Conservation (phyloP, 2,888 invertebrate genomes). For the Endomychus coccineus region DNA sequence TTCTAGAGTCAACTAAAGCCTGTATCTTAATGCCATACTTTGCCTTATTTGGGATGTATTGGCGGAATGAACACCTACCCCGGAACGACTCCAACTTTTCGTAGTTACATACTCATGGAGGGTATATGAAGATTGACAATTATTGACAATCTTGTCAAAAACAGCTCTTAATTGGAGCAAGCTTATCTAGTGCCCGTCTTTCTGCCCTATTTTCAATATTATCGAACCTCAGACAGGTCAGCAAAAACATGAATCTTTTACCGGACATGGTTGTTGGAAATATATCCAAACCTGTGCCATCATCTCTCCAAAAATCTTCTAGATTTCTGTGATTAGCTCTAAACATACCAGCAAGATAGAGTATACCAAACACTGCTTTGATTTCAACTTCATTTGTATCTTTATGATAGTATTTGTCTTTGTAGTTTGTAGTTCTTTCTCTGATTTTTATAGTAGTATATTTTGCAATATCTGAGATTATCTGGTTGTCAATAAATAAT, state of each 20-base stretch:
- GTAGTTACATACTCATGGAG: too few relatives aligned
- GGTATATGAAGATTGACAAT: background rate
- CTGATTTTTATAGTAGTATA: too few relatives aligned
- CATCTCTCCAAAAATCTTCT: background rate
- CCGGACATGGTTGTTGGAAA: background rate
- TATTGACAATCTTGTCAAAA: background rate
- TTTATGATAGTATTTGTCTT: too few relatives aligned
- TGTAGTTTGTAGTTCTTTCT: too few relatives aligned
- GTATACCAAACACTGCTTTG: too few relatives aligned
- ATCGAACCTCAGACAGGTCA: background rate
- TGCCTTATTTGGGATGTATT: background rate
- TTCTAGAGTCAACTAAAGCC: constrained; percentile 1
- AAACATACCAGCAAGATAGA: too few relatives aligned
- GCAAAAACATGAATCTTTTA: background rate
- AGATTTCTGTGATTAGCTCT: too few relatives aligned
- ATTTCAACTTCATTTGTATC: too few relatives aligned
- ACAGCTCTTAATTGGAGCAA: background rate
- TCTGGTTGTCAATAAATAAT: too few relatives aligned
- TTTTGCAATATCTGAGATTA: too few relatives aligned
- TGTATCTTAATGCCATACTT: constrained; percentile 3
- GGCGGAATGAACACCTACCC: background rate
- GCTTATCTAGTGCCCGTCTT: background rate
- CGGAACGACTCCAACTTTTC: constrained; percentile 3
- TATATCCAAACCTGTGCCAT: background rate
- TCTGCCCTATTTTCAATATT: constrained; percentile 2